phyloP scores from a whole-genome alignment of 1,140 invertebrate species.

The Drosophila ananassae region DNA sequence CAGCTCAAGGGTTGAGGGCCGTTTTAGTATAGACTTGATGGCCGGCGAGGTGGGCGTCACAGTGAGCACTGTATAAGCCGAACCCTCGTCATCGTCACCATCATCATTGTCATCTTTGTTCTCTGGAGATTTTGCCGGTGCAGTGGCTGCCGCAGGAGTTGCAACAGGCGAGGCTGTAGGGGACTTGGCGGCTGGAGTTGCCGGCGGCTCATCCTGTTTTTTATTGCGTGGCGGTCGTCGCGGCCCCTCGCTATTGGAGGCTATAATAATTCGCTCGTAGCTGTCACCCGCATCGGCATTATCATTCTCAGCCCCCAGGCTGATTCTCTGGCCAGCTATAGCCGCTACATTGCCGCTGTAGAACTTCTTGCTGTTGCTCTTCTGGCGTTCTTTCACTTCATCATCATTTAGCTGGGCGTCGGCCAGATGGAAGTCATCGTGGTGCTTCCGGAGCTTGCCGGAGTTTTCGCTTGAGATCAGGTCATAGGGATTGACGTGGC shows the following conservation, averaged over 20 bases:
- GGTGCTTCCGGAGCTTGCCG: constrained; percentile 35
- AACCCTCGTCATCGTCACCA: constrained; percentile 11
- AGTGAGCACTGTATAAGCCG: constrained; percentile 59
- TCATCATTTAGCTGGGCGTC: constrained; percentile 74
- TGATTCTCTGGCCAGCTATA: constrained; percentile 86
- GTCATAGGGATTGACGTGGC: constrained; percentile 93
- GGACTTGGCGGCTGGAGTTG: constrained; percentile 3
- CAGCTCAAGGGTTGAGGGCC: constrained; percentile 84
- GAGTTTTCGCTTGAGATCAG: constrained; percentile 85
- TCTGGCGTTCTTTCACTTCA: constrained; percentile 15
- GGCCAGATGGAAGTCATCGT: constrained; percentile 77
- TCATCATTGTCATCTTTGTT: constrained; percentile 10
- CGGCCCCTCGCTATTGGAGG: constrained; percentile 44
- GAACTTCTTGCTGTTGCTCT: constrained; percentile 40
- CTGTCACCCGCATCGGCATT: constrained; percentile 54
- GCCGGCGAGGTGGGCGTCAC: constrained; percentile 66
- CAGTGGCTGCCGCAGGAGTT: constrained; percentile 12
- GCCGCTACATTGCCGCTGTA: constrained; percentile 85
- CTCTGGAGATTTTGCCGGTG: neutral
- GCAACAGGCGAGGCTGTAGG: constrained; percentile 5
- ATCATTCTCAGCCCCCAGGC: constrained; percentile 83
- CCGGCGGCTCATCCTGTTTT: constrained; percentile 53
- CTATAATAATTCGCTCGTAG: constrained; percentile 60
- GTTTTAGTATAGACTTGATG: constrained; percentile 89
- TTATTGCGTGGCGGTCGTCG: constrained; percentile 81